Base-by-base conservation (phyloP, 2,113 vertebrate genomes). In the Carassius auratus region DNA sequence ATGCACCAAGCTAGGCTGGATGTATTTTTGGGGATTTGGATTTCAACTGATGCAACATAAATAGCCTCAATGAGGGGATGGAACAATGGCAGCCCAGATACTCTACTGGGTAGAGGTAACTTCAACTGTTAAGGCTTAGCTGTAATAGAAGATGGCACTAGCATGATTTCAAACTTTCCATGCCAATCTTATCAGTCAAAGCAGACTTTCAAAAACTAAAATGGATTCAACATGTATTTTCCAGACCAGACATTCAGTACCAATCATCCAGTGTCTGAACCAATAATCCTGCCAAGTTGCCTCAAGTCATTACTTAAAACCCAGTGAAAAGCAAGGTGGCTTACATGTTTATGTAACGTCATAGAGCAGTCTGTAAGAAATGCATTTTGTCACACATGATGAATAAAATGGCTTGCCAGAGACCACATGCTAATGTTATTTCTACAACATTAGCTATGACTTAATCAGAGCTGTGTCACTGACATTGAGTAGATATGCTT, bases 81-180 rank as follows among this genome's bases (percentile, higher is more conserved):
- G 42, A 42, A n/a, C 14, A 66, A 52, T 76, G 76, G 30, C 5
- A 23, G 7, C 6, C 45, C 21, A 36, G 74, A 74, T 13, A 45
- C 5, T 68, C 36, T 30, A 42, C 26, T 80, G 4, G 5, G 2
- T 26, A 62, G 33, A 33, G 52, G n/a, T 80, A 19, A 78, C 62
- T 71, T 5, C 76, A 59, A 26, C 62, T 62, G 48, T 76, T 36
- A 55, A 26, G 30, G 62, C 26, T 45, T 93, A 87, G 90, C 90
- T 87, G 89, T 94, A 89, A 93, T 69, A 76, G 74, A 75, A 42
- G 85, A 88, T 78, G 87, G 17, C 88, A 85, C 80, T 19, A 64
- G 79, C 9, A 68, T 84, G 50, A 71, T 74, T 87, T 36, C 23
- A 52, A n/a, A 57, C 86, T 87, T 83, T 85, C 85, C 66, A 57